phyloP scores from a whole-genome alignment of 2,888 invertebrate genomes.

The Agelastica alni region DNA sequence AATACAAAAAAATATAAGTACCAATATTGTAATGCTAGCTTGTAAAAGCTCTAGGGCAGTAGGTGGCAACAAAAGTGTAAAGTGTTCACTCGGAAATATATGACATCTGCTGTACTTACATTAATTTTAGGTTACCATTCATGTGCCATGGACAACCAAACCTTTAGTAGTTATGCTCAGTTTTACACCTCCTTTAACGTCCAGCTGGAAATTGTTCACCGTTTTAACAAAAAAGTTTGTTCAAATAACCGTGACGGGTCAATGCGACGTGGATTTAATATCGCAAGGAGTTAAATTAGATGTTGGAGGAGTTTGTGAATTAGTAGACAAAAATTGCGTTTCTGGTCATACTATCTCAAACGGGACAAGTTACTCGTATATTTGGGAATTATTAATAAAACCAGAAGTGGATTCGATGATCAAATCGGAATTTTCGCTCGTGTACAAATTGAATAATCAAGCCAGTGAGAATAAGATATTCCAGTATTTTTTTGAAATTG shows the following conservation, averaged over 20 bases:
- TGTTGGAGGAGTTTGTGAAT: slow-evolving; percentile 44
- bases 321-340: slow-evolving; percentile 43
- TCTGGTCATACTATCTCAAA: slow-evolving; percentile 65
- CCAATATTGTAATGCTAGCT: no score
- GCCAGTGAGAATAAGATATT: slow-evolving; percentile 56
- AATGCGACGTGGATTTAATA: slow-evolving; percentile 50
- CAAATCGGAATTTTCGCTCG: slow-evolving; percentile 67
- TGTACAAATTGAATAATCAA: slow-evolving; percentile 59
- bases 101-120: no score
- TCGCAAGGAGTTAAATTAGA: slow-evolving; percentile 44
- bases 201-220: slow-evolving; percentile 81
- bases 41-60: no score
- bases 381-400: slow-evolving; percentile 71
- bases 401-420: slow-evolving; percentile 56
- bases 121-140: slow-evolving; percentile 65
- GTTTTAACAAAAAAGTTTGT: slow-evolving; percentile 83
- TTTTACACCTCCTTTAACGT: slow-evolving; percentile 82
- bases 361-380: slow-evolving; percentile 76
- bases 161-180: slow-evolving; percentile 75
- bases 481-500: slow-evolving; percentile 76
- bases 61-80: no score
- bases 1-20: no score
- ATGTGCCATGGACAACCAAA: slow-evolving; percentile 78
- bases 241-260: slow-evolving; percentile 73
- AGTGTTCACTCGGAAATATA: no score